Percentiles rank a stretch among this genome's conserved stretches.
These are phyloP conservation scores for Mechanitis messenoides DNA, from an alignment of 2,888 invertebrate species.

Conservation along the genomic window DNA sequence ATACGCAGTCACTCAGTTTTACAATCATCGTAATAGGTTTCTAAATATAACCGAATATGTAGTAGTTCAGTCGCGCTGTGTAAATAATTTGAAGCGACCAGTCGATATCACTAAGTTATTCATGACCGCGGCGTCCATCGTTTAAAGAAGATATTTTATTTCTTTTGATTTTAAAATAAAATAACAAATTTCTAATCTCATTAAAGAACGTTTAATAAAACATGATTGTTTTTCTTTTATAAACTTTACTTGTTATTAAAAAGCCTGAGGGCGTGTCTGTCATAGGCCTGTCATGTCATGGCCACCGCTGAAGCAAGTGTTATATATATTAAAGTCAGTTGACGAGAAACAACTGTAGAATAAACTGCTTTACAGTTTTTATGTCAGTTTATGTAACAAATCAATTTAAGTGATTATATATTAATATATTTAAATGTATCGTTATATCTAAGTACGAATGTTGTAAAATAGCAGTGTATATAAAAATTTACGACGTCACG, in stretches of 20 bases:
- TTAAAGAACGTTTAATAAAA: slow-evolving; percentile 2
- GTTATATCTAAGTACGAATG: too few species aligned
- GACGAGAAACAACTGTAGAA: slow-evolving; percentile 36
- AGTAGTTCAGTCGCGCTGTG: slow-evolving; percentile 44
- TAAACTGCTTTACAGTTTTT: slow-evolving; percentile 16
- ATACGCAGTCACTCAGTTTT: slow-evolving; percentile 5
- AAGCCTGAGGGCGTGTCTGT: slow-evolving; percentile 41
- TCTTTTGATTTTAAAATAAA: not conserved
- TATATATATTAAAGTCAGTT: slow-evolving; percentile 45
- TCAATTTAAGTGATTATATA: too few species aligned
- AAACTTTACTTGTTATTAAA: slow-evolving; percentile 6
- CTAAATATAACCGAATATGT: slow-evolving; percentile 53
- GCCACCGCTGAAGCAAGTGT: slow-evolving; percentile 33
- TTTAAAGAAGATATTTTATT: slow-evolving; percentile 50
- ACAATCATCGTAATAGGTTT: slow-evolving; percentile 21
- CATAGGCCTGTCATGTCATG: slow-evolving; percentile 44
- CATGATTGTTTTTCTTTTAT: not conserved
- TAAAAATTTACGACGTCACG: not conserved
- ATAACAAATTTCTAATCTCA: not conserved
- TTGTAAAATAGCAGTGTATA: too few species aligned
- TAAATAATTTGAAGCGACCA: slow-evolving; percentile 68
- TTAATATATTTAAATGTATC: not conserved
- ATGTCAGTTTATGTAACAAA: not conserved
- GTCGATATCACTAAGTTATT: slow-evolving; percentile 73
- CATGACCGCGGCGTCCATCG: slow-evolving; percentile 60